These are phyloP conservation scores for Lasioglossum villosulum DNA, from an alignment of 2,888 invertebrate genomes.

Conservation along the genomic window DNA sequence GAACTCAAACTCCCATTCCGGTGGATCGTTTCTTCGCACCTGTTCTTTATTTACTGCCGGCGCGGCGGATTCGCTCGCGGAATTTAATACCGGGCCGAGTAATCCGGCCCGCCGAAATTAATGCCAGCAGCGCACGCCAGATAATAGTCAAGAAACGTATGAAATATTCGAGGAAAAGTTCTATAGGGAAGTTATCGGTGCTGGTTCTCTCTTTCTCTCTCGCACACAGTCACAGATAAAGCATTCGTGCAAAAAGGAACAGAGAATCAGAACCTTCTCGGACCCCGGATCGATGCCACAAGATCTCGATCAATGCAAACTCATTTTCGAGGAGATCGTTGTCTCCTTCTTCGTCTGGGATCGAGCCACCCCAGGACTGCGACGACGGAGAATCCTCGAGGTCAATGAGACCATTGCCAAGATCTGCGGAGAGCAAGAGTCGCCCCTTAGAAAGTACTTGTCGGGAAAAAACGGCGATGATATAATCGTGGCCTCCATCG, in stretches of 20 bases:
- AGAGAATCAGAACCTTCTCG: slow-evolving; percentile 26
- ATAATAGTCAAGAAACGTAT: slow-evolving; percentile 21
- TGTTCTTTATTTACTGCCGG: slow-evolving; percentile 7
- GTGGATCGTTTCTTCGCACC: slow-evolving; percentile 18
- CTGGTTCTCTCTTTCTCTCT: background rate
- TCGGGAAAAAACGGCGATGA: slow-evolving; percentile 39
- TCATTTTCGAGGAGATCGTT: slow-evolving; percentile 10
- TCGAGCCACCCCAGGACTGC: background rate
- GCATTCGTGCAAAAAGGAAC: background rate
- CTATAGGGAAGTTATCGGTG: slow-evolving; percentile 18
- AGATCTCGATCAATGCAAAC: slow-evolving; percentile 16
- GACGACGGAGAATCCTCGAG: slow-evolving; percentile 7
- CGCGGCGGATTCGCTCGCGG: slow-evolving; percentile 27
- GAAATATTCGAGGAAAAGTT: slow-evolving; percentile 8
- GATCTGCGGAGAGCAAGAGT: slow-evolving; percentile 20
- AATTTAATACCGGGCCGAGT: slow-evolving; percentile 47
- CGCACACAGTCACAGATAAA: background rate
- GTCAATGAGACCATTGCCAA: slow-evolving; percentile 31
- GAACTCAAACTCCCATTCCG: slow-evolving; percentile 15
- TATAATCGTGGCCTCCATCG: slow-evolving; percentile 66
- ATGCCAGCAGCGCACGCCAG: background rate
- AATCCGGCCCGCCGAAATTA: slow-evolving; percentile 45
- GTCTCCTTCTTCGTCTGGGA: background rate
- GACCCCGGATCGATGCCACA: background rate
- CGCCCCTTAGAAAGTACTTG: slow-evolving; percentile 53